Percentiles rank a stretch among this genome's conserved stretches.
Conservation (phyloP, 2,797 vertebrate genomes). For the Macropus fuliginosus region DNA sequence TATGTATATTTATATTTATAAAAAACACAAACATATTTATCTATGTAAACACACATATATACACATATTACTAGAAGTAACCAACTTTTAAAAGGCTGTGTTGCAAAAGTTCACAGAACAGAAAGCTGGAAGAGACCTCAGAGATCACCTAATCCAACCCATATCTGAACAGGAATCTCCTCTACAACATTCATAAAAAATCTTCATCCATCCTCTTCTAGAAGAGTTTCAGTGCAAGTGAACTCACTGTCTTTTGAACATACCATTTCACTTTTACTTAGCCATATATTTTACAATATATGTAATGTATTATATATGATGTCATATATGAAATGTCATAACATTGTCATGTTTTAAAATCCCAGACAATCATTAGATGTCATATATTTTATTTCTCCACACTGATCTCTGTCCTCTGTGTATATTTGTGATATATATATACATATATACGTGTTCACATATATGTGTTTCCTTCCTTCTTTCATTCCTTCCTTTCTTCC, state of each 20-base stretch:
- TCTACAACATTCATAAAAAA: not conserved
- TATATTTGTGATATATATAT: not conserved
- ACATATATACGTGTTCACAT: not conserved
- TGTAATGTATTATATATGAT: not conserved
- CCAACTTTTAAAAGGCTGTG: not conserved
- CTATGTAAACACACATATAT: not conserved
- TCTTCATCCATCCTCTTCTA: not conserved
- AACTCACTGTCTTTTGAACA: not conserved
- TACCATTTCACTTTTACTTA: not conserved
- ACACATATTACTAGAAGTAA: not conserved
- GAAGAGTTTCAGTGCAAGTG: not conserved
- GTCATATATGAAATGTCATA: not conserved
- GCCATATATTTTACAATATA: not conserved
- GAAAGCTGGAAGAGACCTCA: not conserved
- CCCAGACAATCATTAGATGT: not conserved
- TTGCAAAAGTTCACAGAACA: not conserved
- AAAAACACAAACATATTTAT: not conserved
- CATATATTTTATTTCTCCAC: not conserved
- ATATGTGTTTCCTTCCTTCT: not conserved
- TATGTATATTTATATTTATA: not conserved
- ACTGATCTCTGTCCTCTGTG: not conserved
- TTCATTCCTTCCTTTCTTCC: no score
- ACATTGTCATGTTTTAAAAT: not conserved
- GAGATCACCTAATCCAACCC: not conserved
- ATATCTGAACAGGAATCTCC: not conserved